Conservation (phyloP, 2,113 vertebrate genomes). For the Okapia johnstoni region DNA sequence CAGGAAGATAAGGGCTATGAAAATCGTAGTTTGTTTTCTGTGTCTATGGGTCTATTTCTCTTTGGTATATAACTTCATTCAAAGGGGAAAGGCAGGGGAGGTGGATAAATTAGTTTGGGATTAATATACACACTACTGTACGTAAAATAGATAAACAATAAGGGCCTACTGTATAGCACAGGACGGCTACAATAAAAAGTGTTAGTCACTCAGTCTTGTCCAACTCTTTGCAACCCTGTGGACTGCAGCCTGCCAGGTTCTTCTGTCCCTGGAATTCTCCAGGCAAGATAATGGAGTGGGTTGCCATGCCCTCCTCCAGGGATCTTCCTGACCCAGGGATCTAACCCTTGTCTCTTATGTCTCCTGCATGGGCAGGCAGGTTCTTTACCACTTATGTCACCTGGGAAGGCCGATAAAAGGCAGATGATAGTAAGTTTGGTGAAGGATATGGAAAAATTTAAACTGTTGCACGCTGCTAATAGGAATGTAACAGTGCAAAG, state of each 20-base stretch:
- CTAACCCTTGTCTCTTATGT: fast-evolving
- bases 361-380: not conserved
- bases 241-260: not conserved
- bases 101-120: not conserved
- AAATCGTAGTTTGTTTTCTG: not conserved
- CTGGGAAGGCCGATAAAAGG: not conserved
- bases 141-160: not conserved
- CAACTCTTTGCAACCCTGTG: not conserved
- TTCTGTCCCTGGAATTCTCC: not conserved
- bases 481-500: not conserved
- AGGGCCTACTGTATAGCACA: not conserved
- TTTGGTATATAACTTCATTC: not conserved
- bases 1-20: not conserved
- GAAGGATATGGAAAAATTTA: not conserved
- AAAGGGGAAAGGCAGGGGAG: not conserved
- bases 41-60: not conserved
- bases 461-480: not conserved
- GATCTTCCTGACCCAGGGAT: not conserved
- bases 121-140: not conserved
- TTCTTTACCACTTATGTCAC: not conserved
- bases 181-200: not conserved
- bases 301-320: not conserved
- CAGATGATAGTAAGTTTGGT: not conserved
- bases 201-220: not conserved
- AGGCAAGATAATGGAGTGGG: not conserved